phyloP scores from a whole-genome alignment of 1,140 invertebrate genomes.

The Leptonema lineaticorne region DNA sequence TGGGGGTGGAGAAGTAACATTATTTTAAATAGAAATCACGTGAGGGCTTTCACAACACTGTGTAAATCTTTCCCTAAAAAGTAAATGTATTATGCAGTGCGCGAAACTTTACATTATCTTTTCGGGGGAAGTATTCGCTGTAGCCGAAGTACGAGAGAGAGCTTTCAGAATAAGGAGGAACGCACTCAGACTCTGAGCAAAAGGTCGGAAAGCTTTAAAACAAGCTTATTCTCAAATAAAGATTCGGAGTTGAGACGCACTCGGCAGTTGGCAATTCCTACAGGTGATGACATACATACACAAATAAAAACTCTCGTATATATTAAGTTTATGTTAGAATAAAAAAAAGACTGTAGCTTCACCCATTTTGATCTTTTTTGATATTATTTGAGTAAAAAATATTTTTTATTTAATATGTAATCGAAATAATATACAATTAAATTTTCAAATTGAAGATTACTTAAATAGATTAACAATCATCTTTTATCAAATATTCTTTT shows the following conservation, averaged over 20 bases:
- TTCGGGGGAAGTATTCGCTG: slow-evolving; percentile 19
- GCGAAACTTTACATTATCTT: slow-evolving; percentile 41
- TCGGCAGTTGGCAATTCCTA: slow-evolving; percentile 18
- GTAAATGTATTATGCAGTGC: slow-evolving; percentile 41
- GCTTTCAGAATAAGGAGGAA: slow-evolving; percentile 36
- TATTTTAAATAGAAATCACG: no score
- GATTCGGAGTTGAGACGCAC: slow-evolving; percentile 27
- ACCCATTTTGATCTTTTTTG: no score
- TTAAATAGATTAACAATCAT: no score
- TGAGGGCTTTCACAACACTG: background rate
- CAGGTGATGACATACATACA: slow-evolving; percentile 25
- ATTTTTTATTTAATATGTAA: no score
- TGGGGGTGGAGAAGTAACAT: no score
- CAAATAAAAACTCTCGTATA: no score
- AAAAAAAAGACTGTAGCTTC: slow-evolving; percentile 5
- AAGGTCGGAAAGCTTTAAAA: slow-evolving; percentile 39
- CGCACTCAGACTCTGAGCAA: slow-evolving; percentile 40
- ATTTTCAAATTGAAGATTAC: no score
- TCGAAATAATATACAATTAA: no score
- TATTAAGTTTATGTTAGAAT: slow-evolving; percentile 7
- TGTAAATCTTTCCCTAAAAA: slow-evolving; percentile 12
- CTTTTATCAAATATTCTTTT: no score
- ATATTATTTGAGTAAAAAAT: no score
- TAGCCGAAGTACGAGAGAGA: slow-evolving; percentile 16
- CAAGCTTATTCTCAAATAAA: slow-evolving; percentile 42